Evolutionary conservation across 1,140 invertebrate genomes (phyloP).

Genomic region (Drosophila ercepeae): DNA sequence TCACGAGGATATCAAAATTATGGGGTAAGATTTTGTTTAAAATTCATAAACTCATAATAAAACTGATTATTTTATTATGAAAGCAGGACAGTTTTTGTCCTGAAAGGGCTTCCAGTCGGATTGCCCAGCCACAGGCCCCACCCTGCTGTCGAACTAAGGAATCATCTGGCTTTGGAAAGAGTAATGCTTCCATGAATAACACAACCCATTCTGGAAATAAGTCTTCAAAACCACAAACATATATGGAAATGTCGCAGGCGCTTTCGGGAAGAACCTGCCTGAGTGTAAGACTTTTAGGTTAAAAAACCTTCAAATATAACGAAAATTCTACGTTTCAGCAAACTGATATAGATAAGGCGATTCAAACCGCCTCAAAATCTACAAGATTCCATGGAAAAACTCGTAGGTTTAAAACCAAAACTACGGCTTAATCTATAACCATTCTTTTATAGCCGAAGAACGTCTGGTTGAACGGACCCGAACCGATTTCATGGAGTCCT

Average conservation of each 20-base stretch:
- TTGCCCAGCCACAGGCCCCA: neutral
- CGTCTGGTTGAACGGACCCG: constrained; percentile 24
- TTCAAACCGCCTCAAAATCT: neutral
- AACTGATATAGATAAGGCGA: neutral
- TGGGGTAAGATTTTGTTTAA: neutral
- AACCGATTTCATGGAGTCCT: constrained; percentile 30
- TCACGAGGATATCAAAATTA: neutral
- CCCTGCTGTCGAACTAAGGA: too few relatives aligned
- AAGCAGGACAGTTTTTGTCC: neutral
- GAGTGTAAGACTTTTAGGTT: neutral
- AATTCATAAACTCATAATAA: neutral
- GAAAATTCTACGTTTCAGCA: neutral
- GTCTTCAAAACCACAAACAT: neutral
- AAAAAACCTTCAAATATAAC: neutral
- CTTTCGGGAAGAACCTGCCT: neutral
- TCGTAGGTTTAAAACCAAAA: neutral
- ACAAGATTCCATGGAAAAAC: neutral
- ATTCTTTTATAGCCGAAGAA: constrained; percentile 32
- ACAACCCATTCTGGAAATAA: neutral
- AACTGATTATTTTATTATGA: neutral
- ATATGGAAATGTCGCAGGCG: neutral
- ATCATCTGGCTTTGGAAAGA: neutral
- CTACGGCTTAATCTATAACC: neutral
- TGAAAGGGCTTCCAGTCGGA: neutral
- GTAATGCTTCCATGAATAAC: too few relatives aligned